These are phyloP conservation scores for Marmota monax DNA, from an alignment of 2,113 vertebrate species.

Conservation along the genomic window DNA sequence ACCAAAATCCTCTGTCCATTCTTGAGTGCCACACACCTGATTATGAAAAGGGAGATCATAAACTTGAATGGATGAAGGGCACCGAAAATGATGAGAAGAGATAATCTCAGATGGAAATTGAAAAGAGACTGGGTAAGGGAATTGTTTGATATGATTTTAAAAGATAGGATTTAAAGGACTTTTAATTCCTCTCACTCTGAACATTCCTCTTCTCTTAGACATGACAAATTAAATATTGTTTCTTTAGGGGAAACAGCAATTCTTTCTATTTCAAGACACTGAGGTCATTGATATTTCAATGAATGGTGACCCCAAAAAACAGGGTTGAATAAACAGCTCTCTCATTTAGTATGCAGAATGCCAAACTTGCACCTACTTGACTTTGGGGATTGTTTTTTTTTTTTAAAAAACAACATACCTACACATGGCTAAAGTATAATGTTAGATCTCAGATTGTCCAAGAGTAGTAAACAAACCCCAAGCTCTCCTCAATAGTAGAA, in stretches of 20 bases:
- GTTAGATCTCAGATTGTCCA: slow-evolving; percentile 47
- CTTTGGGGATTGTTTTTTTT: slow-evolving; percentile 34
- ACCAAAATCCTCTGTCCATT: not conserved
- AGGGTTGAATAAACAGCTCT: slow-evolving; percentile 49
- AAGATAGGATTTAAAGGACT: slow-evolving; percentile 48
- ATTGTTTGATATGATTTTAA: slow-evolving; percentile 42
- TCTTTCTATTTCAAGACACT: slow-evolving; percentile 54
- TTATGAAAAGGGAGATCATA: slow-evolving; percentile 28
- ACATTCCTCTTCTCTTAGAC: slow-evolving; percentile 48
- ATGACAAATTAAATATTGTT: slow-evolving; percentile 38
- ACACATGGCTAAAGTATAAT: slow-evolving; percentile 20
- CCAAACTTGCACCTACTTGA: not conserved
- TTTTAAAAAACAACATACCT: not conserved
- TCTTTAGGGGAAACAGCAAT: not conserved
- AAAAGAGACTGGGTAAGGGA: not conserved
- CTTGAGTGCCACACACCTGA: not conserved
- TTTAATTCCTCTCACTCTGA: slow-evolving; percentile 23
- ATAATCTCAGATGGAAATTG: not conserved
- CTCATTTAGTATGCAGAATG: not conserved
- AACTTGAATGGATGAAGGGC: not conserved
- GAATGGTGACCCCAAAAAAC: slow-evolving; percentile 22
- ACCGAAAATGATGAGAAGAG: not conserved
- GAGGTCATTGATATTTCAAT: slow-evolving; percentile 53
- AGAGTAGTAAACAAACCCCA: slow-evolving; percentile 61
- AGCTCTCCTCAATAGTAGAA: slow-evolving; percentile 26